Base-by-base conservation (phyloP, 2,113 vertebrate genomes). In the Pseudopipra pipra region DNA sequence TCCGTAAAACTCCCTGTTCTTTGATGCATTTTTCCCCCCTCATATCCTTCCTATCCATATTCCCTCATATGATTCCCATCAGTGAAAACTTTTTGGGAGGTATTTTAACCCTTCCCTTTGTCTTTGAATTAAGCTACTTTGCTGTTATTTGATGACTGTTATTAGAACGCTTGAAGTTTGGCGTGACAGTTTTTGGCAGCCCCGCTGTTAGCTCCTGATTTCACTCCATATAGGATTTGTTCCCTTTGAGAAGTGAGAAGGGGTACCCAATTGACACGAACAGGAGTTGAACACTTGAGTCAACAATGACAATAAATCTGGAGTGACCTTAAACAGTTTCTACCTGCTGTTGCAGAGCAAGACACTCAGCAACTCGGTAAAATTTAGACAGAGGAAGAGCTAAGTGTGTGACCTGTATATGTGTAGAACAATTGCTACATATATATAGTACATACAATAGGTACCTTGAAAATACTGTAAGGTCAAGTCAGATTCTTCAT, bases 251-350 rank as follows among this genome's bases (percentile, higher is more conserved):
- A 76, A 49, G 28, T n/a, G 37, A 71, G 52, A 9, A 43, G 43
- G 20, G 58, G 33, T 27, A 25, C 16, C 19, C 0, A 0, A 31
- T 8, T 44, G 13, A 68, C 5, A 3, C 7, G 13, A 47, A 35
- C 22, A 31, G 51, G 58, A 58, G 54, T 25, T 78, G 35, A 54
- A 54, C 0, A 4, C 5, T 43, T 56, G 37, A 73, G n/a, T 39
- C 65, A 80, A 10, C 31, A 41, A 10, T 33, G 28, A 49, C 52
- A 61, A 27, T 49, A 82, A 33, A 43, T 62, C 9, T 17, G 35
- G 10, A 72, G 30, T 72, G 74, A 14, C 49, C 43, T 75, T 68
- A 52, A 87, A 39, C 5, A 62, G 28, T 65, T 81, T 44, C 16
- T 85, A 1, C 24, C 8, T 72, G 3, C 20, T 83, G 25, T 35